Percentiles rank a stretch among this genome's conserved stretches.
These are phyloP conservation scores for Zoanthus solanderi DNA, from an alignment of 92 coral and sea anemone genomes.

Conservation along the genomic window DNA sequence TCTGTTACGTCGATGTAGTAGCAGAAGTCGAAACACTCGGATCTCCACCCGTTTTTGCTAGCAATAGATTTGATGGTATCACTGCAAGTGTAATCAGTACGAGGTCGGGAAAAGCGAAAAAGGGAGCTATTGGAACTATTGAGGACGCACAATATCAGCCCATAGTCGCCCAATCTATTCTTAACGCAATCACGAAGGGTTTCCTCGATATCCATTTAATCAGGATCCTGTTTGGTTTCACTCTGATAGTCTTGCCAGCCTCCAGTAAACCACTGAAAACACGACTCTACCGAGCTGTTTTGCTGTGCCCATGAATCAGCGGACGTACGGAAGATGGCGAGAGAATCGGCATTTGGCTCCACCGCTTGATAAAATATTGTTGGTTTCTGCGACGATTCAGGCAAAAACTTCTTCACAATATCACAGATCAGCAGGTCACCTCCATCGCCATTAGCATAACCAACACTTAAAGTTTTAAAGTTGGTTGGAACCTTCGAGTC, in stretches of 20 bases:
- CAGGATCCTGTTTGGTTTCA: conserved; percentile 15
- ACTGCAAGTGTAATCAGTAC: too few species aligned
- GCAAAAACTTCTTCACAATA: background rate
- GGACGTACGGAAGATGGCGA: background rate
- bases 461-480: conserved; percentile 4
- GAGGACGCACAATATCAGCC: background rate
- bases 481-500: conserved; percentile 1
- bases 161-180: conserved; percentile 33
- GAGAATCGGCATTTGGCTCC: conserved; percentile 2
- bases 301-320: conserved; percentile 8
- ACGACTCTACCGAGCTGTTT: background rate
- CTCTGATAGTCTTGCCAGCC: conserved; percentile 18
- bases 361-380: background rate
- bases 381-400: background rate
- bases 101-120: background rate
- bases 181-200: conserved; percentile 20
- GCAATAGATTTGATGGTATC: background rate
- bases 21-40: background rate
- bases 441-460: background rate
- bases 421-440: background rate
- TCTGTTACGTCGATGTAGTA: conserved; percentile 1
- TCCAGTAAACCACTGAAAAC: conserved; percentile 13
- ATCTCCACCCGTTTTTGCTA: background rate
- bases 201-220: conserved; percentile 11
- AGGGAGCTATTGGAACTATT: background rate